Evolutionary conservation across 2,797 vertebrate genomes (phyloP).

Genomic region (Pangasius sanitwongsei): DNA sequence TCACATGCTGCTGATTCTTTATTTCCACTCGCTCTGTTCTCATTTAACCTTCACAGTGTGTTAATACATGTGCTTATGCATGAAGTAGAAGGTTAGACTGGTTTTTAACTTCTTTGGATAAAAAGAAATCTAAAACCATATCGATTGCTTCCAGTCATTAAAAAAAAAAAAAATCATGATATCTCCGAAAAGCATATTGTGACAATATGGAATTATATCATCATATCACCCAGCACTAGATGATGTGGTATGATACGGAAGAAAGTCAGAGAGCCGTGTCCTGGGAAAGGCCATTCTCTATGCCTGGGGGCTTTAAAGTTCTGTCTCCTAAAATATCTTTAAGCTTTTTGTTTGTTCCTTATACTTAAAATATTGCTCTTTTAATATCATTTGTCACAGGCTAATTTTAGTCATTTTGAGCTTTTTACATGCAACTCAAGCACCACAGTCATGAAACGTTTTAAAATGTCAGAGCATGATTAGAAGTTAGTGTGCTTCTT

Average conservation of each 20-base stretch:
- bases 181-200: background rate
- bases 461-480: background rate
- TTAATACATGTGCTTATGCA: background rate
- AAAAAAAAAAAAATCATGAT: background rate
- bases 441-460: background rate
- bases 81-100: background rate
- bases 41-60: background rate
- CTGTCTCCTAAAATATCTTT: constrained; percentile 24
- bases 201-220: background rate
- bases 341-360: background rate
- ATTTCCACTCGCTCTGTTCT: background rate
- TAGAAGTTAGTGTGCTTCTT: background rate
- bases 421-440: background rate
- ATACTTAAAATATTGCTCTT: background rate
- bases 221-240: background rate
- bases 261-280: constrained; percentile 17
- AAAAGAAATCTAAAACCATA: background rate
- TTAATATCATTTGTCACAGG: background rate
- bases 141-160: background rate
- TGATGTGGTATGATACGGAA: background rate
- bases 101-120: background rate
- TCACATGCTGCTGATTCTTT: background rate
- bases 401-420: background rate
- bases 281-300: constrained; percentile 25
- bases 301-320: constrained; percentile 21